These are phyloP conservation scores for Neotoma lepida DNA, from an alignment of 2,113 vertebrate genomes.

Conservation along the genomic window DNA sequence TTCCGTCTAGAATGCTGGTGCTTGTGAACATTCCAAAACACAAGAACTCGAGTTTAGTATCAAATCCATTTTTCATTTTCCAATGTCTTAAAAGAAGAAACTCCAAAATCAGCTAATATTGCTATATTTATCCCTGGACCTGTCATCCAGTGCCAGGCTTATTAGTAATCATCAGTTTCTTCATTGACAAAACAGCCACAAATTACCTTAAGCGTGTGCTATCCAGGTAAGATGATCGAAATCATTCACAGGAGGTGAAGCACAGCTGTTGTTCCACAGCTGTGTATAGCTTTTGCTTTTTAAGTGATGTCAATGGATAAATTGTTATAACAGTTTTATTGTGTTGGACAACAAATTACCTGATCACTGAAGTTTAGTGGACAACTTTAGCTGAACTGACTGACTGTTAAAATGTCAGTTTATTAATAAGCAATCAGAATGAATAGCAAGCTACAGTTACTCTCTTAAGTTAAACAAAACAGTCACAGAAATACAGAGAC, in stretches of 20 bases:
- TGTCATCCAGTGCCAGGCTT: not conserved
- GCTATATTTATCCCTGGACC: accelerated
- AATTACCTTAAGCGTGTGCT: no score
- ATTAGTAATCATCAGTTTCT: not conserved
- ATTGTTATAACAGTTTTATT: not conserved
- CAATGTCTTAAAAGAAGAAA: not conserved
- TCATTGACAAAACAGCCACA: not conserved
- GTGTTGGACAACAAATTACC: not conserved
- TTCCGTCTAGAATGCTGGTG: not conserved
- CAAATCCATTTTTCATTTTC: not conserved
- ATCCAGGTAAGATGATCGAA: not conserved
- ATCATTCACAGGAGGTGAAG: not conserved
- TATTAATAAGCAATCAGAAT: not conserved
- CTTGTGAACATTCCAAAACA: not conserved
- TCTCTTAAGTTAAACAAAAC: not conserved
- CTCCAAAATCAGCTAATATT: not conserved
- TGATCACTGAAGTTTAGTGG: not conserved
- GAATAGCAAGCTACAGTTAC: not conserved
- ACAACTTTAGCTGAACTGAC: not conserved
- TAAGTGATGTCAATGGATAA: not conserved
- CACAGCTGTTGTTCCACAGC: not conserved
- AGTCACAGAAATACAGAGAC: not conserved
- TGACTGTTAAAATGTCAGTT: not conserved
- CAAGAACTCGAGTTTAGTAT: not conserved
- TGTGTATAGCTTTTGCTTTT: not conserved